phyloP scores from a whole-genome alignment of 2,888 invertebrate genomes.

The Eristalis arbustorum region DNA sequence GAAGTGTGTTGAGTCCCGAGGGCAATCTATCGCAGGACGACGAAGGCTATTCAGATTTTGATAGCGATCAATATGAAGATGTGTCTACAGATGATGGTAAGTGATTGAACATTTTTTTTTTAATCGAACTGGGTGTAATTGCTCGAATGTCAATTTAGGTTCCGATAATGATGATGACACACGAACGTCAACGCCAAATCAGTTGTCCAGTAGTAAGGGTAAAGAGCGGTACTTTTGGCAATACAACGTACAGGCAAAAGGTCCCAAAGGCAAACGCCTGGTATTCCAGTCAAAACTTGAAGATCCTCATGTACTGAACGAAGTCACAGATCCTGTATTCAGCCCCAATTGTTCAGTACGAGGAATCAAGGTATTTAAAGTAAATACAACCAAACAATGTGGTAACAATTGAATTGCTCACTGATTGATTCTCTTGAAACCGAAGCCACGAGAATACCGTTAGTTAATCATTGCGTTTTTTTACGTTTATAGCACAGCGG shows the following conservation, averaged over 20 bases:
- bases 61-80: conserved; percentile 93
- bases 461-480: conserved; percentile 11
- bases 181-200: conserved; percentile 75
- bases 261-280: conserved; percentile 95
- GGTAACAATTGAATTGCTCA: conserved; percentile 29
- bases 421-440: conserved; percentile 31
- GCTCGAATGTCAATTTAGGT: conserved; percentile 56
- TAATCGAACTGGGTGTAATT: background rate
- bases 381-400: conserved; percentile 72
- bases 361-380: conserved; percentile 89
- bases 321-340: conserved; percentile 97
- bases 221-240: conserved; percentile 98
- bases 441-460: conserved; percentile 9
- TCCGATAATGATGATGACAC: conserved; percentile 79
- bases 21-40: conserved; percentile 89
- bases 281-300: conserved; percentile 91
- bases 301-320: conserved; percentile 95
- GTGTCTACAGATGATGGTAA: conserved; percentile 90
- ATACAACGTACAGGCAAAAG: conserved; percentile 98
- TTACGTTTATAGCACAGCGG: conserved; percentile 83
- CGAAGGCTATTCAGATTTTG: conserved; percentile 92
- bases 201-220: conserved; percentile 81
- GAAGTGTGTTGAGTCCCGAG: conserved; percentile 91
- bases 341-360: conserved; percentile 94
- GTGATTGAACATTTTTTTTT: background rate